Evolutionary conservation across 2,888 invertebrate genomes (phyloP).

Genomic region (Miltochrista miniata): DNA sequence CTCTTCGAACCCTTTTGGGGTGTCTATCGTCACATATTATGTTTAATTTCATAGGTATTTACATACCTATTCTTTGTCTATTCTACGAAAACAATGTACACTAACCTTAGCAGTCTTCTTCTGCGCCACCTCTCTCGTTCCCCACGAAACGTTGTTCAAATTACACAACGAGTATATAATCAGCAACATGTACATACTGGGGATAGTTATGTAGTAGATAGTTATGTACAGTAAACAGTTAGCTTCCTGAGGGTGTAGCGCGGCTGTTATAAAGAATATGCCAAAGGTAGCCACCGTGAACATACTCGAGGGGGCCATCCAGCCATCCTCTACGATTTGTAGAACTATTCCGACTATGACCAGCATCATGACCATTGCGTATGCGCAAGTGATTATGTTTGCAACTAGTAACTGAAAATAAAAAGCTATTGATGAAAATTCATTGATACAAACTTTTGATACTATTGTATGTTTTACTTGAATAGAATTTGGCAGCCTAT

Average conservation of each 20-base stretch:
- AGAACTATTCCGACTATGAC: conserved; percentile 92
- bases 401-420: conserved; percentile 87
- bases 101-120: conserved; percentile 69
- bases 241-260: conserved; percentile 91
- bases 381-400: conserved; percentile 88
- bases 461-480: too few relatives aligned
- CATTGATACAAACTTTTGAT: too few relatives aligned
- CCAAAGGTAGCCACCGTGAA: conserved; percentile 90
- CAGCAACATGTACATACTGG: conserved; percentile 96
- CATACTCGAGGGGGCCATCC: conserved; percentile 92
- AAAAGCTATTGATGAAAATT: too few relatives aligned
- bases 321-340: conserved; percentile 91
- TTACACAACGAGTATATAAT: conserved; percentile 97
- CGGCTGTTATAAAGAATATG: conserved; percentile 86
- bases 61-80: too few relatives aligned
- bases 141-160: conserved; percentile 97
- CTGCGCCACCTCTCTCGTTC: conserved; percentile 91
- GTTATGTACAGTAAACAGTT: conserved; percentile 88
- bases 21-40: too few relatives aligned
- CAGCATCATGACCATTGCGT: conserved; percentile 94
- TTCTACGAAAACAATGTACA: neutral
- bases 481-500: too few relatives aligned
- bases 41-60: too few relatives aligned
- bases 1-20: too few relatives aligned
- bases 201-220: conserved; percentile 94